These are phyloP conservation scores for Hydractinia symbiolongicarpus DNA, from an alignment of 30 jellyfish, hydroid and myxozoan species.

Conservation along the genomic window DNA sequence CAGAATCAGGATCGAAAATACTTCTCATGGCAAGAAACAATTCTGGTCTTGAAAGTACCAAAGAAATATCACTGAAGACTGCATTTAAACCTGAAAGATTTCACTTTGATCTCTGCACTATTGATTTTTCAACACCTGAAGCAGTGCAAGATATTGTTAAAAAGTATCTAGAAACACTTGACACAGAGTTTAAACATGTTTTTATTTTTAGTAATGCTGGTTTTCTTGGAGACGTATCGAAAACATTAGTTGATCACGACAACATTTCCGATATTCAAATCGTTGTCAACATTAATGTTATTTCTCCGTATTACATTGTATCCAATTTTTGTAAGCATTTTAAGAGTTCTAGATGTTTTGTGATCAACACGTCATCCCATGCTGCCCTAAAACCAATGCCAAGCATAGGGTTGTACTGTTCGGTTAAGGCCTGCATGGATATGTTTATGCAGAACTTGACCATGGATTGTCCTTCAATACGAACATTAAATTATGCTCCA, in stretches of 20 bases:
- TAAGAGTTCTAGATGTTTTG: constrained; percentile 3
- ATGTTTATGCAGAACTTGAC: constrained; percentile 64
- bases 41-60: constrained; percentile 48
- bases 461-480: constrained; percentile 45
- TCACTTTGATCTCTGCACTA: constrained; percentile 19
- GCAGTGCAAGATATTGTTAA: constrained; percentile 28
- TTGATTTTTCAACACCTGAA: constrained; percentile 41
- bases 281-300: constrained; percentile 46
- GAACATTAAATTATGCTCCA: constrained; percentile 87
- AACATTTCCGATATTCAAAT: constrained; percentile 14
- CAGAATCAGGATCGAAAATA: constrained; percentile 46
- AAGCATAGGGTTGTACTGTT: constrained; percentile 56
- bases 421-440: constrained; percentile 76
- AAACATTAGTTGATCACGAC: constrained; percentile 9
- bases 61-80: constrained; percentile 23
- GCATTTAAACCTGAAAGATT: neutral
- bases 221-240: constrained; percentile 54
- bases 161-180: constrained; percentile 16
- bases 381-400: constrained; percentile 67
- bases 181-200: constrained; percentile 31
- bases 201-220: constrained; percentile 83
- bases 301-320: constrained; percentile 52
- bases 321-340: constrained; percentile 51
- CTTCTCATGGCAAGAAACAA: constrained; percentile 56
- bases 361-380: constrained; percentile 67